phyloP scores from a whole-genome alignment of 2,113 vertebrate species.

The Octodon degus region DNA sequence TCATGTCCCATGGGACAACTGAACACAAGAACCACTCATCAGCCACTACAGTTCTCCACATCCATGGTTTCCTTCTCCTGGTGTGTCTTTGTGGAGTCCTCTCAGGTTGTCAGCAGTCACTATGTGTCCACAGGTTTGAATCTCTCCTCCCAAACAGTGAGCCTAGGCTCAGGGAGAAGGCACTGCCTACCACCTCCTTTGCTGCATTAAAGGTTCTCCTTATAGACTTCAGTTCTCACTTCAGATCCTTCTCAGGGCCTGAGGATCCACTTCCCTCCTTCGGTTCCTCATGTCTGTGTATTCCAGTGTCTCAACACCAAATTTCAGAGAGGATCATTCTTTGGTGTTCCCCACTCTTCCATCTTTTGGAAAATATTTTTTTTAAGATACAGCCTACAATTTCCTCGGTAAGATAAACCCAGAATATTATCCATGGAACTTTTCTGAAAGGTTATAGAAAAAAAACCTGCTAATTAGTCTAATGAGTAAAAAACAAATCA shows the following conservation, averaged over 20 bases:
- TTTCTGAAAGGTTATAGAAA: conserved; percentile 3
- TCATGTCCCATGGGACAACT: background rate
- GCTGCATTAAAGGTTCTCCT: background rate
- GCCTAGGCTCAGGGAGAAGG: background rate
- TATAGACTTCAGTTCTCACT: background rate
- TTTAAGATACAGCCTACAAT: background rate
- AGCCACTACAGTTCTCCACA: background rate
- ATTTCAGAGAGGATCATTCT: background rate
- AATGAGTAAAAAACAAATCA: conserved; percentile 41
- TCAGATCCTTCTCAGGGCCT: background rate
- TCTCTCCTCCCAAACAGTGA: background rate
- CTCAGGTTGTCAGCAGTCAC: background rate
- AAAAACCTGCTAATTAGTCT: conserved; percentile 4
- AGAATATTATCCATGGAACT: background rate
- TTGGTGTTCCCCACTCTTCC: background rate
- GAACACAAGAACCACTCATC: background rate
- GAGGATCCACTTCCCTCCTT: background rate
- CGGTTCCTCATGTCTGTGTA: rapidly evolving
- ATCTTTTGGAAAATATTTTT: background rate
- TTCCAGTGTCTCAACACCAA: background rate
- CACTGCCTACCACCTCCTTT: background rate
- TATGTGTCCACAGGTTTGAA: background rate
- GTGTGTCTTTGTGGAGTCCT: background rate
- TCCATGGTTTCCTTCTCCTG: background rate
- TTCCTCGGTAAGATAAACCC: background rate